Percentiles rank a stretch among this genome's conserved stretches.
phyloP scores from a whole-genome alignment of 1,140 invertebrate species.

The Yoshiicerus persimilis region DNA sequence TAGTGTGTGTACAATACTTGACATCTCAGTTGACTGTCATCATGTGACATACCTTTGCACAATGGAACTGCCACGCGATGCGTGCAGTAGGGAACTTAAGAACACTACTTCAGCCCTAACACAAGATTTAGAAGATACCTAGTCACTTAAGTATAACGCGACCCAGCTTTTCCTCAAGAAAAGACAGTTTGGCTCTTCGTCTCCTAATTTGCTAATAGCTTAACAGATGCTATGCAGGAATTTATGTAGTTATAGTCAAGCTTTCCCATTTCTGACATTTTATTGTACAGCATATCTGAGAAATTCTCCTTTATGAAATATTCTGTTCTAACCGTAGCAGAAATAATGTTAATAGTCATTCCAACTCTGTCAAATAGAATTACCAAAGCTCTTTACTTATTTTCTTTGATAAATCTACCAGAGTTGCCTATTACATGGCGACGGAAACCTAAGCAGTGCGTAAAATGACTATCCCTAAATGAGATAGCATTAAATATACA shows the following conservation, averaged over 20 bases:
- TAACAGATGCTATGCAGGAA: background rate
- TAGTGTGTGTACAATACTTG: background rate
- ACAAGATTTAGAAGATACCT: background rate
- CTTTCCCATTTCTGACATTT: background rate
- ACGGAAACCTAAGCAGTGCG: background rate
- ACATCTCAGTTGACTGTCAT: background rate
- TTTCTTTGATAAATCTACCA: background rate
- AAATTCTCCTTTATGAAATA: background rate
- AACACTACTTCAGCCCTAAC: background rate
- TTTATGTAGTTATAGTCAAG: no score
- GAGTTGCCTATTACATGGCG: background rate
- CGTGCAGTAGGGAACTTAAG: background rate
- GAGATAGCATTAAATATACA: background rate
- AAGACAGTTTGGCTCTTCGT: background rate
- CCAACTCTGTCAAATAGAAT: background rate
- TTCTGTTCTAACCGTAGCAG: background rate
- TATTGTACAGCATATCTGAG: background rate
- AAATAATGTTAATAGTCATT: background rate
- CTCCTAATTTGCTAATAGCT: background rate
- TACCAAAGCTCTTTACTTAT: background rate
- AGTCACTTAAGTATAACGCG: background rate
- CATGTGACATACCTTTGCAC: background rate
- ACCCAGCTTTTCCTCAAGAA: background rate
- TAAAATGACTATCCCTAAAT: background rate
- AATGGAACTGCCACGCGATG: background rate